These are phyloP conservation scores for Callosobruchus maculatus DNA, from an alignment of 2,888 invertebrate species.

Conservation along the genomic window DNA sequence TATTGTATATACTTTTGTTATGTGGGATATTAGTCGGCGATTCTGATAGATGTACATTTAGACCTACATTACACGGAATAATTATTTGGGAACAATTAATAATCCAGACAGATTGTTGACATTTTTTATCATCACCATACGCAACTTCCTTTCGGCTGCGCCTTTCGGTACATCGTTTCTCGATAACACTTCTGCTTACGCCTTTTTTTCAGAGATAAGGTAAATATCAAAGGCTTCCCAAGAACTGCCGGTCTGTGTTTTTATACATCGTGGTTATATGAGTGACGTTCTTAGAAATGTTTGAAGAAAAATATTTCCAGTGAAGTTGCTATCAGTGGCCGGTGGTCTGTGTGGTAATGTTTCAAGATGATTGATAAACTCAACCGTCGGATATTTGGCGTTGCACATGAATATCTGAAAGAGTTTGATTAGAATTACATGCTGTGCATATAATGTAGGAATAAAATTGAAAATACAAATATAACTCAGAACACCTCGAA, in stretches of 20 bases:
- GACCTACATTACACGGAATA: too few species aligned
- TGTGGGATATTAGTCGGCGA: too few species aligned
- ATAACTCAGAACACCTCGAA: too few species aligned
- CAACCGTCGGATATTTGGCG: not conserved
- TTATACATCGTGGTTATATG: not conserved
- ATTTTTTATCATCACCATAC: not conserved
- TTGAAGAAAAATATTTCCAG: not conserved
- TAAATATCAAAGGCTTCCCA: not conserved
- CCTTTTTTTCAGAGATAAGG: not conserved
- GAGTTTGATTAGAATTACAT: not conserved
- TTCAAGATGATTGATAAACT: not conserved
- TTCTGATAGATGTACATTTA: too few species aligned
- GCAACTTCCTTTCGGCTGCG: not conserved
- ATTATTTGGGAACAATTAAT: not conserved
- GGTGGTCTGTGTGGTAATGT: not conserved
- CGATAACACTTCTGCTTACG: not conserved
- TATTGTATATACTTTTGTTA: too few species aligned
- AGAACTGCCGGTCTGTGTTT: not conserved
- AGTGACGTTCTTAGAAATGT: not conserved
- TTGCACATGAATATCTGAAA: not conserved
- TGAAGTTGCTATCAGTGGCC: not conserved
- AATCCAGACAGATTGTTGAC: not conserved
- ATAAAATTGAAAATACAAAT: too few species aligned
- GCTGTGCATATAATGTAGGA: too few species aligned
- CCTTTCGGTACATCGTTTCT: not conserved